A percentile compares a stretch with the other conserved stretches of the same genome.
These are phyloP conservation scores for Teleiodes luculella DNA, from an alignment of 2,888 invertebrate genomes.

Conservation along the genomic window DNA sequence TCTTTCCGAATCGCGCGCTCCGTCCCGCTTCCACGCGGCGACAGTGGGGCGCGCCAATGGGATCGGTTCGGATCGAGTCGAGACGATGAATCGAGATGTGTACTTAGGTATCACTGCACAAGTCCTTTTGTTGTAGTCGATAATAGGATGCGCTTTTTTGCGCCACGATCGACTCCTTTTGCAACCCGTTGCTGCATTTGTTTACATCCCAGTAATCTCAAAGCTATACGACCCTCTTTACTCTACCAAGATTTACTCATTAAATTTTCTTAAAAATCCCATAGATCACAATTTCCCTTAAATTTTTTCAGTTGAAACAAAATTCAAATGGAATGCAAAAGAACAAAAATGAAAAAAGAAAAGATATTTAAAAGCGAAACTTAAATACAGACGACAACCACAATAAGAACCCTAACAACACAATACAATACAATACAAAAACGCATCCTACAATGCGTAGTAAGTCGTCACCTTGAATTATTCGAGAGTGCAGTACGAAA, in stretches of 20 bases:
- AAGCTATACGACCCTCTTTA: slow-evolving; percentile 37
- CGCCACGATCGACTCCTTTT: slow-evolving; percentile 60
- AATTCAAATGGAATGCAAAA: too few relatives aligned
- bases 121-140: slow-evolving; percentile 78
- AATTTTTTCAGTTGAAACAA: too few relatives aligned
- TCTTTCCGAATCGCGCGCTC: slow-evolving; percentile 34
- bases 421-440: slow-evolving; percentile 10
- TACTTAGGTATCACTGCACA: slow-evolving; percentile 78
- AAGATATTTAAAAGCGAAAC: too few relatives aligned
- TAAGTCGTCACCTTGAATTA: slow-evolving; percentile 55
- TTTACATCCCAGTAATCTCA: slow-evolving; percentile 42
- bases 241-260: too few relatives aligned
- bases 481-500: slow-evolving; percentile 59
- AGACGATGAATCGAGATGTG: slow-evolving; percentile 79
- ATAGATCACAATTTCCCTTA: too few relatives aligned
- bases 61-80: slow-evolving; percentile 76
- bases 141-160: slow-evolving; percentile 78
- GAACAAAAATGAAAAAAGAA: too few relatives aligned
- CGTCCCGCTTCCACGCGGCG: slow-evolving; percentile 66
- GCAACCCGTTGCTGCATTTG: slow-evolving; percentile 40
- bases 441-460: slow-evolving; percentile 10
- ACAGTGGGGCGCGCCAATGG: slow-evolving; percentile 78
- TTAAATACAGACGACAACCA: too few relatives aligned
- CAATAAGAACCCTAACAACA: too few relatives aligned
- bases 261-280: too few relatives aligned